Evolutionary conservation across 2,113 vertebrate species (phyloP).

Genomic region (Speoplatyrhinus poulsoni): DNA sequence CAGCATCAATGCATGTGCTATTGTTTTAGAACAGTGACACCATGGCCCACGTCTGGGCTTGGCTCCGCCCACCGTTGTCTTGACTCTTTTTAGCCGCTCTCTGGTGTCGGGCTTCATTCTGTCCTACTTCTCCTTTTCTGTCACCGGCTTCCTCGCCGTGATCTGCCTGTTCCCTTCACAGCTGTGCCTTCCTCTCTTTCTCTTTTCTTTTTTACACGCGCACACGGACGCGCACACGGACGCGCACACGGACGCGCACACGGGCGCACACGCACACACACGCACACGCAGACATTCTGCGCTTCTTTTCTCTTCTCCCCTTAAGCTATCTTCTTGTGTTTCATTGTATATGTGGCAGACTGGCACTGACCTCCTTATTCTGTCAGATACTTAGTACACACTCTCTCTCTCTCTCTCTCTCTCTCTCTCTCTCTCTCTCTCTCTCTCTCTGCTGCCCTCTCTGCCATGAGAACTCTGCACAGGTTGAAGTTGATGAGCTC

Average conservation of each 20-base stretch:
- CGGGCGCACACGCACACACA: slow-evolving; percentile 6
- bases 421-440: neutral
- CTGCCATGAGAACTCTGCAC: slow-evolving; percentile 77
- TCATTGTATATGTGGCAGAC: slow-evolving; percentile 30
- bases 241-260: no score
- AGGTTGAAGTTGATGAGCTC: slow-evolving; percentile 81
- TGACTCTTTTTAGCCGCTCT: slow-evolving; percentile 30
- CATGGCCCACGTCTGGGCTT: slow-evolving; percentile 45
- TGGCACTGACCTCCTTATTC: slow-evolving; percentile 48
- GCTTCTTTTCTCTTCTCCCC: slow-evolving; percentile 31
- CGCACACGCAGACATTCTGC: neutral
- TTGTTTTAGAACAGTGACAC: slow-evolving; percentile 56
- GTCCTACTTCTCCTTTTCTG: slow-evolving; percentile 61
- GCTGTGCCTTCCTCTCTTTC: slow-evolving; percentile 8
- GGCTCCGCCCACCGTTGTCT: slow-evolving; percentile 65
- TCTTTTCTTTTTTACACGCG: neutral
- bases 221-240: neutral
- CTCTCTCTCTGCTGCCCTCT: neutral
- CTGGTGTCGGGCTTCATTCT: slow-evolving; percentile 43
- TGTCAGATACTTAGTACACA: slow-evolving; percentile 23
- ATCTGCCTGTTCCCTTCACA: neutral
- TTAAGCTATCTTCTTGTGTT: slow-evolving; percentile 34
- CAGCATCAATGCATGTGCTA: slow-evolving; percentile 41
- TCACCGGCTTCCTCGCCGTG: slow-evolving; percentile 43
- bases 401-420: slow-evolving; percentile 16